phyloP scores from a whole-genome alignment of 1,140 invertebrate genomes.

The Drosophila bifasciata region DNA sequence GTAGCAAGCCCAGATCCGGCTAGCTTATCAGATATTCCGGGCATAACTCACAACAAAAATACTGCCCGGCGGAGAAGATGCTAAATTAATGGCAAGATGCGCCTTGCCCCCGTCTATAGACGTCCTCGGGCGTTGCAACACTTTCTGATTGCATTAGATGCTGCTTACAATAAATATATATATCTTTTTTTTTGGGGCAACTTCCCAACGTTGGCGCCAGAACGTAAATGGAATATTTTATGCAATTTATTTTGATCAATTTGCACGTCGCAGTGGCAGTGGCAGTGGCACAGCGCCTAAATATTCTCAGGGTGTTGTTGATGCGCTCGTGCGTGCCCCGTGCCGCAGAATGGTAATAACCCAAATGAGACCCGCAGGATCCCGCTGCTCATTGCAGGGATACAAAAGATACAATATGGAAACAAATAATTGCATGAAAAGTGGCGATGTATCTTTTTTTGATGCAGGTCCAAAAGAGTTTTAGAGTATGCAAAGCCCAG shows the following conservation, averaged over 20 bases:
- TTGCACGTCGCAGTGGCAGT: constrained; percentile 54
- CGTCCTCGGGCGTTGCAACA: constrained; percentile 66
- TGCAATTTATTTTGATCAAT: constrained; percentile 78
- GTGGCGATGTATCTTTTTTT: not conserved
- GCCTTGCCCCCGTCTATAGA: constrained; percentile 42
- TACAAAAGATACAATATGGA: not conserved
- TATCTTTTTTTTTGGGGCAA: constrained; percentile 41
- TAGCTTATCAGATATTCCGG: constrained; percentile 71
- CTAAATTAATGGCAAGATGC: constrained; percentile 63
- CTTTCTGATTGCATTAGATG: constrained; percentile 75
- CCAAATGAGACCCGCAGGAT: constrained; percentile 17
- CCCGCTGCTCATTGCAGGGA: not conserved
- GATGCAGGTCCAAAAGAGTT: not conserved
- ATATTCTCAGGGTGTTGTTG: constrained; percentile 58
- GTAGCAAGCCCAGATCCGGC: constrained; percentile 45
- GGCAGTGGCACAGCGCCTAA: constrained; percentile 52
- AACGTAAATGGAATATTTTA: constrained; percentile 82
- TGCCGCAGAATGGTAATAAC: constrained; percentile 61
- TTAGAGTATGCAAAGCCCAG: not conserved
- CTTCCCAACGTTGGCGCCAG: constrained; percentile 16
- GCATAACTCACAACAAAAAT: constrained; percentile 54
- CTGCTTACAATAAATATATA: constrained; percentile 48
- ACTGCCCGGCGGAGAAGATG: constrained; percentile 16
- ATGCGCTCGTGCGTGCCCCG: constrained; percentile 71
- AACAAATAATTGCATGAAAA: constrained; percentile 10